Conservation (phyloP, 2,113 vertebrate genomes). For the Larimichthys polyactis region DNA sequence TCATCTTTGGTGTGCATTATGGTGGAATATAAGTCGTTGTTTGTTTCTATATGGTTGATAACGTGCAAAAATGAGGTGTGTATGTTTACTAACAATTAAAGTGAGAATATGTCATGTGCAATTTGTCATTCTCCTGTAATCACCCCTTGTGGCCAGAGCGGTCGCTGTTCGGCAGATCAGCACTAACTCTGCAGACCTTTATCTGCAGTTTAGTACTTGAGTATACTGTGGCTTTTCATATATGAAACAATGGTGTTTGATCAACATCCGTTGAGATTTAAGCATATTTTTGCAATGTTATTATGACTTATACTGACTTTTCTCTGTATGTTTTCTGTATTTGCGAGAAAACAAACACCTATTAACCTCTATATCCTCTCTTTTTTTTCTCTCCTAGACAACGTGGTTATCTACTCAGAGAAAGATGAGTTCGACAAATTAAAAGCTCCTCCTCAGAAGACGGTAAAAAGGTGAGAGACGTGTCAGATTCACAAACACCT, state of each 20-base stretch:
- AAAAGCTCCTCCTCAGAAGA: slow-evolving; percentile 90
- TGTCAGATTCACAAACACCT: background rate
- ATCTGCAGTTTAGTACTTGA: background rate
- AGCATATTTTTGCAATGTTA: background rate
- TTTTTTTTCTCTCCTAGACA: slow-evolving; percentile 83
- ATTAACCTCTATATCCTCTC: slow-evolving; percentile 9
- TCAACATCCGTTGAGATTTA: background rate
- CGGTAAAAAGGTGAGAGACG: slow-evolving; percentile 90
- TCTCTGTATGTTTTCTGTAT: background rate
- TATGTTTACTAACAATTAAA: background rate
- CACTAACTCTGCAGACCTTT: background rate
- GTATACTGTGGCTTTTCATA: background rate
- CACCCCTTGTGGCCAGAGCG: background rate
- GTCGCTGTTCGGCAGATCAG: background rate
- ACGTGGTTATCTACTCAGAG: slow-evolving; percentile 94
- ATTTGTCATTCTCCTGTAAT: background rate
- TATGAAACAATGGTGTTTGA: background rate
- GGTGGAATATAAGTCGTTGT: too few relatives aligned
- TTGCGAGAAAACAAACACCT: background rate
- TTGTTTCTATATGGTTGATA: background rate
- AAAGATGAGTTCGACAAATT: slow-evolving; percentile 98
- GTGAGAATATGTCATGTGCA: background rate
- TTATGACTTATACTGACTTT: background rate
- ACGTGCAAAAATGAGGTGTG: background rate
- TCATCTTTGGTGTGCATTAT: too few relatives aligned